Conservation (phyloP, 2,888 invertebrate genomes). For the Leuctra nigra region DNA sequence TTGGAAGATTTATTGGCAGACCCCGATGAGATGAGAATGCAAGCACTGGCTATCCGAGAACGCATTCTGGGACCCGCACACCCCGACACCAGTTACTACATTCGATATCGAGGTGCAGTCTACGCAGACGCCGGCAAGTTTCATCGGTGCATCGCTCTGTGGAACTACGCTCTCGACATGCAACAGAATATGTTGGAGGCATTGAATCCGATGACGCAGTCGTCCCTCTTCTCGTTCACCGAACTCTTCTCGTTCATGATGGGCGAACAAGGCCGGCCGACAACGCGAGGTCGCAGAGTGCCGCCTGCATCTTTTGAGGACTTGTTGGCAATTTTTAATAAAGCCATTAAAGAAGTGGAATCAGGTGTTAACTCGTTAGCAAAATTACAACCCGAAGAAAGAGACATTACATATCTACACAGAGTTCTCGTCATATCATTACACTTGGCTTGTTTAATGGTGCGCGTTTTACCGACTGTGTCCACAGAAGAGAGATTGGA, state of each 20-base stretch:
- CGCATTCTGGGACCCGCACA: slow-evolving; percentile 89
- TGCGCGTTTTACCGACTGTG: slow-evolving; percentile 44
- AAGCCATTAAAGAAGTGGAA: slow-evolving; percentile 56
- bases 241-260: slow-evolving; percentile 94
- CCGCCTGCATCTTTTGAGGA: slow-evolving; percentile 77
- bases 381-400: slow-evolving; percentile 44
- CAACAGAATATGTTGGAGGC: slow-evolving; percentile 83
- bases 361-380: slow-evolving; percentile 31
- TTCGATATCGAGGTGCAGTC: slow-evolving; percentile 85
- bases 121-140: slow-evolving; percentile 95
- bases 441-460: slow-evolving; percentile 73
- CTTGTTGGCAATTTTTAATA: slow-evolving; percentile 73
- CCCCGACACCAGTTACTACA: slow-evolving; percentile 95
- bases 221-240: slow-evolving; percentile 88
- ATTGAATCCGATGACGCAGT: slow-evolving; percentile 90
- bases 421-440: slow-evolving; percentile 79
- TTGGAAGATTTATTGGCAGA: slow-evolving; percentile 83
- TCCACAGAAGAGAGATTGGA: slow-evolving; percentile 33
- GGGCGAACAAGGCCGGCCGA: slow-evolving; percentile 70
- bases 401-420: slow-evolving; percentile 72
- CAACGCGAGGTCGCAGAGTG: slow-evolving; percentile 61
- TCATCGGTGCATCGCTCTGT: slow-evolving; percentile 51
- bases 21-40: slow-evolving; percentile 96
- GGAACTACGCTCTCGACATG: slow-evolving; percentile 53
- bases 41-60: slow-evolving; percentile 77